Evolutionary conservation across 2,113 vertebrate species (phyloP), one percentile per base, ranked within the genome.

Genomic region (Pollimyrus isidori): DNA sequence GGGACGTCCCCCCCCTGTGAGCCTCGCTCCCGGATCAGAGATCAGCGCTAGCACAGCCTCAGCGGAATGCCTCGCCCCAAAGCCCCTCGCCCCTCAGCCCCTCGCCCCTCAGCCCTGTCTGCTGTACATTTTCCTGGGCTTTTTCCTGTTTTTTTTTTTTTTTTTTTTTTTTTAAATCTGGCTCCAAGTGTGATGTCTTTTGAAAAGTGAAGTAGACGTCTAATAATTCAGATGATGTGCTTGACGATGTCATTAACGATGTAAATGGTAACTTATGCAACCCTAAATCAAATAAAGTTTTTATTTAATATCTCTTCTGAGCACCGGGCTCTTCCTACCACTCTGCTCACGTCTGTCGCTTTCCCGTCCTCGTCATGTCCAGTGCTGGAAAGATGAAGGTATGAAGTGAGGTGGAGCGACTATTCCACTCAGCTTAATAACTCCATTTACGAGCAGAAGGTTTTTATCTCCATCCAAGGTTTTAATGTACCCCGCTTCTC

Each of bases 241-340:
- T 85, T 62, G 88, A 89, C 89, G 89, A 90, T 23, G 45, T 90
- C 93, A 90, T 87, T 89, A 50, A 92, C 91, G 89, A 85, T 93
- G 91, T 87, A 92, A 89, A 92, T 92, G 84, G 90, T 92, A 90
- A 93, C 91, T 93, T 92, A 91, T 93, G 91, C 91, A 87, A 91
- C 65, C 84, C 90, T 85, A 91, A 88, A 92, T 92, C 91, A 93
- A 94, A 92, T 92, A 92, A 93, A 94, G 92, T 88, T 89, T 91
- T 90, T 92, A 92, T 91, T 91, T 89, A 93, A 91, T 65, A 85
- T 30, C 39, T 10, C 42, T 82, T 45, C 30, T 83, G 89, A 42
- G 50, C 45, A 39, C 26, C 42, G 76, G 17, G 30, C 45, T 26
- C 17, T 39, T 88, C 56, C 52, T 73, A 0, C 30, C 23, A 1